Evolutionary conservation across 2,113 vertebrate genomes (phyloP).

Genomic region (Zosterops hypoxanthus): DNA sequence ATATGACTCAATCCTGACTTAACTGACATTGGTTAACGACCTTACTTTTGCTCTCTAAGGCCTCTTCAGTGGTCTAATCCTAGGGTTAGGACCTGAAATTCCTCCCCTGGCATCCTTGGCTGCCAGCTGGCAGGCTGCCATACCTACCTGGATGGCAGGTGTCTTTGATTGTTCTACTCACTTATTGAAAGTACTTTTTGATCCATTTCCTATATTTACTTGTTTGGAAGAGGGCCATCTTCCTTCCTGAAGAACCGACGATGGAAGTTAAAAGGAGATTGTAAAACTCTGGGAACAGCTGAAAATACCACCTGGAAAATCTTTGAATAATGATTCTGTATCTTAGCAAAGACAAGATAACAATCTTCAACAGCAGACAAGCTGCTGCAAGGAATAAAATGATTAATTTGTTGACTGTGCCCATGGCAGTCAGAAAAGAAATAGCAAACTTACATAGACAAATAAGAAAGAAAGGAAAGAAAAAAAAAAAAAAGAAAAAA

Average conservation of each 20-base stretch:
- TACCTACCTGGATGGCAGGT: background rate
- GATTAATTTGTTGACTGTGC: background rate
- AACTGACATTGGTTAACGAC: background rate
- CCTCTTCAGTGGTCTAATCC: background rate
- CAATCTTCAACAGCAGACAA: background rate
- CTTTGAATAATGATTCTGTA: background rate
- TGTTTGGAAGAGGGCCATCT: background rate
- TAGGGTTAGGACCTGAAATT: background rate
- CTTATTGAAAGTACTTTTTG: background rate
- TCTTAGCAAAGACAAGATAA: background rate
- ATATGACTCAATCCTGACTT: background rate
- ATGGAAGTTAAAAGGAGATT: background rate
- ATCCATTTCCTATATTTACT: background rate
- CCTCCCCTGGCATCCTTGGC: background rate
- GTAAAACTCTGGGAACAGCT: background rate
- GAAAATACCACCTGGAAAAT: background rate
- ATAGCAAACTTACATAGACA: background rate
- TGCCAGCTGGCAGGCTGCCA: background rate
- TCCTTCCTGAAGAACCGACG: background rate
- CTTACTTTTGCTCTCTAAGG: background rate
- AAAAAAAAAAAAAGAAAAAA: no score
- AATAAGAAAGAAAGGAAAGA: no score
- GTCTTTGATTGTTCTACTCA: background rate
- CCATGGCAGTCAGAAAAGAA: background rate
- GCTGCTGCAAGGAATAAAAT: background rate